These are phyloP conservation scores for Tangara arthus DNA, from an alignment of 2,797 vertebrate genomes.

Conservation along the genomic window DNA sequence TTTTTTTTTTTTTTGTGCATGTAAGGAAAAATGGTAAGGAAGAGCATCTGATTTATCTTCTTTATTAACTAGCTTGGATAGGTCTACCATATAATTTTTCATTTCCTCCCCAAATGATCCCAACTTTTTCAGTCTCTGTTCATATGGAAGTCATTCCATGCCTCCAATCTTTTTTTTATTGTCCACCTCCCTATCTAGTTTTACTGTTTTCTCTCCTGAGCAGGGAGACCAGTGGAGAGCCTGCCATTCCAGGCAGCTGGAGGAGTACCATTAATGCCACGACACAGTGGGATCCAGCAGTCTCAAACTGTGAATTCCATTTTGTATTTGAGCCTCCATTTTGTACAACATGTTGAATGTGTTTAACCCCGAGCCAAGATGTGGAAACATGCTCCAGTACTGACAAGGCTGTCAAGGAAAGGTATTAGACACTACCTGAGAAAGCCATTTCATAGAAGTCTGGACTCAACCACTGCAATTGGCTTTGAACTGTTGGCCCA, in stretches of 20 bases:
- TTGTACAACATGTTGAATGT: not conserved
- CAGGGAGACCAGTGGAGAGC: not conserved
- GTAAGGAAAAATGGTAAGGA: not conserved
- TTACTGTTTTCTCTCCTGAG: conserved; percentile 33
- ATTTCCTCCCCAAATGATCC: conserved; percentile 47
- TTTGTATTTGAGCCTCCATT: conserved; percentile 24
- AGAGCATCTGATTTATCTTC: conserved; percentile 47
- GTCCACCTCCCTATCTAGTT: conserved; percentile 37
- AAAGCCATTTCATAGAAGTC: conserved; percentile 1
- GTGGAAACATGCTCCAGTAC: not conserved
- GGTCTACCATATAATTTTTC: conserved; percentile 38
- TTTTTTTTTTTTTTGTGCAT: not conserved
- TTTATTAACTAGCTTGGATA: conserved; percentile 34
- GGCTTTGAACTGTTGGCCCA: conserved; percentile 37
- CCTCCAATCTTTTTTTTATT: conserved; percentile 49
- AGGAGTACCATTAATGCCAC: conserved; percentile 10
- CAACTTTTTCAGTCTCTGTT: conserved; percentile 29
- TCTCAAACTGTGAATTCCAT: conserved; percentile 39
- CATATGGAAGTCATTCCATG: conserved; percentile 61
- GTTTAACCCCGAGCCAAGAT: not conserved
- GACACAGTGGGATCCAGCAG: not conserved
- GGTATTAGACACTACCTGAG: not conserved
- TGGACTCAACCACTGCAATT: conserved; percentile 35
- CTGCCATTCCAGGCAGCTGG: not conserved
- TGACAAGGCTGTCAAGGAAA: conserved; percentile 30